Conservation (phyloP, 2,797 vertebrate species). For the Parambassis ranga region DNA sequence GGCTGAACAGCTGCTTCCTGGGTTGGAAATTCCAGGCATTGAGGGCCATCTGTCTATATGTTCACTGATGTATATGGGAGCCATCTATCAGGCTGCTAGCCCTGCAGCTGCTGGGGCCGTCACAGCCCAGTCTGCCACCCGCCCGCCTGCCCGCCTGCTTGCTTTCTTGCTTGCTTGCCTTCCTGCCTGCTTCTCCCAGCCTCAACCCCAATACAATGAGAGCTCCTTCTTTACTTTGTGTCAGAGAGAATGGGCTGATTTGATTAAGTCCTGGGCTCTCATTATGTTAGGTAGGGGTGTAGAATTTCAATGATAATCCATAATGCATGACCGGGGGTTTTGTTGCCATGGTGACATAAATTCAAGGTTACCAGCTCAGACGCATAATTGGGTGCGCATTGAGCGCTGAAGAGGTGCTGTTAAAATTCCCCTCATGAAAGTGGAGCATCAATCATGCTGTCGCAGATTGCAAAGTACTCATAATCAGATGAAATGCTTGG, state of each 20-base stretch:
- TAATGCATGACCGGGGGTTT: conserved; percentile 99
- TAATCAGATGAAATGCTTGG: conserved; percentile 93
- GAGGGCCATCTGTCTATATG: conserved; percentile 99
- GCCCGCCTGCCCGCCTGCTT: conserved; percentile 38
- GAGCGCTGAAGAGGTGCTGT: conserved; percentile 97
- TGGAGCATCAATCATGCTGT: conserved; percentile 97
- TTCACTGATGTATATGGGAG: conserved; percentile 93
- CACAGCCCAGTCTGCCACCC: conserved; percentile 75
- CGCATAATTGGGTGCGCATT: conserved; percentile 98
- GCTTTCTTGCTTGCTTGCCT: conserved; percentile 37
- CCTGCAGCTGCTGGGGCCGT: conserved; percentile 91
- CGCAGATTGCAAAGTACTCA: conserved; percentile 93
- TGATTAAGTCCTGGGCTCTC: conserved; percentile 99
- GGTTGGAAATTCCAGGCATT: conserved; percentile 93
- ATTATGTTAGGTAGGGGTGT: conserved; percentile 99
- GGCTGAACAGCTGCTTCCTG: conserved; percentile 95
- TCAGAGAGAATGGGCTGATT: conserved; percentile 99
- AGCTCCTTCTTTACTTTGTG: conserved; percentile 97
- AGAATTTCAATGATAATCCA: conserved; percentile 99
- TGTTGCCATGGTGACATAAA: conserved; percentile 99
- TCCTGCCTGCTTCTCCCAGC: conserved; percentile 77
- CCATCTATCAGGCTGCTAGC: conserved; percentile 94
- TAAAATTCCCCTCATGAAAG: conserved; percentile 99
- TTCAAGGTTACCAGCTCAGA: conserved; percentile 99
- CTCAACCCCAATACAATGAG: conserved; percentile 88